Percentiles rank a stretch among this genome's conserved stretches.
phyloP scores from a whole-genome alignment of 2,113 vertebrate genomes.

The Propithecus coquereli region DNA sequence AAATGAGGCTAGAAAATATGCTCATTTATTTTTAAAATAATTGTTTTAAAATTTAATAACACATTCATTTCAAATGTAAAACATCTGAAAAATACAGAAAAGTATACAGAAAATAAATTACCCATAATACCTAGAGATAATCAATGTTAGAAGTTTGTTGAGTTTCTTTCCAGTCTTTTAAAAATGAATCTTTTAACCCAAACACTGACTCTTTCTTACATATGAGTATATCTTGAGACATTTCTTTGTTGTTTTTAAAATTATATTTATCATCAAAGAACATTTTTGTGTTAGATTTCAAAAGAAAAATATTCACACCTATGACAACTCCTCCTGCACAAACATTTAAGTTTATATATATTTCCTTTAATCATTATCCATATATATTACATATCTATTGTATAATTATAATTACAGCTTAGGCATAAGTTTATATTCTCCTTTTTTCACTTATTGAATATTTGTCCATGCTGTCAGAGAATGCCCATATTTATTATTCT shows the following conservation, averaged over 20 bases:
- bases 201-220: background rate
- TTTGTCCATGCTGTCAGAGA: background rate
- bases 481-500: background rate
- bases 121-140: background rate
- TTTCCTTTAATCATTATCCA: background rate
- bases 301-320: background rate
- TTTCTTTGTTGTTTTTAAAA: background rate
- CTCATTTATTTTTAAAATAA: background rate
- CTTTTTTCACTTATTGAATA: background rate
- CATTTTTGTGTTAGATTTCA: background rate
- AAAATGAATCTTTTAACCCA: background rate
- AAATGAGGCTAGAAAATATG: background rate
- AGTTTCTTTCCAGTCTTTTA: background rate
- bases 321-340: background rate
- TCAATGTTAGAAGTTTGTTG: background rate
- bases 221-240: background rate
- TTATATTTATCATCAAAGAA: background rate
- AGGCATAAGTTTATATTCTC: background rate
- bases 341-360: background rate
- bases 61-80: background rate
- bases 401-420: background rate
- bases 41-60: background rate
- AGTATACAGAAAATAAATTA: conserved; percentile 3
- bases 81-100: conserved; percentile 17
- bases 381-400: background rate